Base-by-base conservation (phyloP, 2,113 vertebrate genomes). In the Cyanoliseus patagonus region DNA sequence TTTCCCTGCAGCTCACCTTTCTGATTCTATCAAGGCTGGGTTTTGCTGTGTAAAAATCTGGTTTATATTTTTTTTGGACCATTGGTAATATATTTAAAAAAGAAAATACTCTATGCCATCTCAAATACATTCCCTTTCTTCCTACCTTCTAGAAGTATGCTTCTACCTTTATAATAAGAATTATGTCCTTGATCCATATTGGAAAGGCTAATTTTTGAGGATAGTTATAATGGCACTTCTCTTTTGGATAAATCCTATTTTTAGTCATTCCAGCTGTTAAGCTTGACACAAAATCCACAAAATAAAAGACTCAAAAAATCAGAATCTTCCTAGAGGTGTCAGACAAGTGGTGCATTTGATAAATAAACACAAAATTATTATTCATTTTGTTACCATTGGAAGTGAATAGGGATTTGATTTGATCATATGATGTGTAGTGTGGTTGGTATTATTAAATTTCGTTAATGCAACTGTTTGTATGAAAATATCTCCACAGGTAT, bases 71-170 rank as follows among this genome's bases (percentile, higher is more conserved):
- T 47, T 81, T 51, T 81, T 82, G 8, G 6, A n/a, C 84, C 17
- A 63, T 52, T 83, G 31, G 5, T 24, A 61, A 25, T 76, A 10
- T 10, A 68, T 79, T 79, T 79, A 11, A 61, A 63, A 52, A 35
- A 46, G 20, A 44, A 82, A 53, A 53, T 31, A 51, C 5, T 10
- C 13, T 79, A 13, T 61, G 11, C 9, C 82, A 8, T 67, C 19
- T 86, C 23, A 74, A 61, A 76, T 77, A 20, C 2, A 11, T 68
- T 44, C 11, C 16, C 13, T 44, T 79, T 85, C 46, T 55, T 83
- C 13, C 31, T 75, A 1, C 33, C 10, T 83, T 69, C 41, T 61
- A 57, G 42, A 77, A 77, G 20, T 42, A 9, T 0, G 0, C 6
- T 23, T 77, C 42, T 57, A 18, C 73, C 5, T 83, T 78, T 68